A percentile compares a stretch with the other conserved stretches of the same genome.
phyloP scores from a whole-genome alignment of 2,888 invertebrate genomes.

The Craniophora ligustri region DNA sequence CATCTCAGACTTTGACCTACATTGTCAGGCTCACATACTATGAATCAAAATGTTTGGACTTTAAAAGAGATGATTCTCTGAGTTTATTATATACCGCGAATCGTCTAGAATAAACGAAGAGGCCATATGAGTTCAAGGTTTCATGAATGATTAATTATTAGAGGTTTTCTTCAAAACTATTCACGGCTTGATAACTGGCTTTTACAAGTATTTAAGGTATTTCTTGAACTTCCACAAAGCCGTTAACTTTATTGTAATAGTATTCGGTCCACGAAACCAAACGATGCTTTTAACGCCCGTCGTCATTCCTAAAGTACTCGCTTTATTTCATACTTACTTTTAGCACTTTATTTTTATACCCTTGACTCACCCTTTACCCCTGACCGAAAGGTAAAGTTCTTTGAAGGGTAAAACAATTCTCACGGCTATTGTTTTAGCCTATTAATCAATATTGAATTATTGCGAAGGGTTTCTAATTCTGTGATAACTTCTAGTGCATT shows the following conservation, averaged over 20 bases:
- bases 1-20: too few species aligned
- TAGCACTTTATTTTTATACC: conserved; percentile 33
- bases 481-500: conserved; percentile 10
- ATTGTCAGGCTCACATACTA: too few species aligned
- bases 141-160: too few species aligned
- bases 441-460: conserved; percentile 20
- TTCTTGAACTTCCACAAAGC: not conserved
- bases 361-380: conserved; percentile 36
- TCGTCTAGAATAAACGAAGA: too few species aligned
- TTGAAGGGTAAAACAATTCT: conserved; percentile 11
- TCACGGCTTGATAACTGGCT: not conserved
- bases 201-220: not conserved
- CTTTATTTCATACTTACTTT: conserved; percentile 31
- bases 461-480: conserved; percentile 4
- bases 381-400: conserved; percentile 16
- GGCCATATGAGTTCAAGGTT: too few species aligned
- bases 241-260: conserved; percentile 17
- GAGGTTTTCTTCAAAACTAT: too few species aligned
- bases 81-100: too few species aligned
- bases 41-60: too few species aligned
- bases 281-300: conserved; percentile 28
- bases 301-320: conserved; percentile 6
- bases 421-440: conserved; percentile 19
- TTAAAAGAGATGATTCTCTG: too few species aligned
- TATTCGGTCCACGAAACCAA: conserved; percentile 26